These are phyloP conservation scores for Phania funesta DNA, from an alignment of 2,888 invertebrate genomes.

Conservation along the genomic window DNA sequence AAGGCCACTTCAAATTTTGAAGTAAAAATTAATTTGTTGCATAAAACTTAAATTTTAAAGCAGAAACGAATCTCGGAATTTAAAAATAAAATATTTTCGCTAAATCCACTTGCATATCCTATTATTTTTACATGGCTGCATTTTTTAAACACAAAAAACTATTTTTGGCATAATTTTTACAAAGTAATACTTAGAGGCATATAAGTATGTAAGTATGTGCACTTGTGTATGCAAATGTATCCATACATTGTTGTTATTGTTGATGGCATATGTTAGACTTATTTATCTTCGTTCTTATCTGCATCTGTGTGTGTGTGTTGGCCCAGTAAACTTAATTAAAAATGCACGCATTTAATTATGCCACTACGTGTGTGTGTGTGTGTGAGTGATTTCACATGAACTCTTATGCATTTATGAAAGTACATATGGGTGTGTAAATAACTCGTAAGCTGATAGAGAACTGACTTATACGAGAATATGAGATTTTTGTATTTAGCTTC, in stretches of 20 bases:
- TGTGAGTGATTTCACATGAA: not conserved
- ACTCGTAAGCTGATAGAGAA: conserved; percentile 37
- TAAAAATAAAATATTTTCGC: not conserved
- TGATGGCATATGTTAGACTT: conserved; percentile 38
- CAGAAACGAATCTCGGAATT: not conserved
- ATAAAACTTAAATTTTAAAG: not conserved
- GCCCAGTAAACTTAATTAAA: conserved; percentile 70
- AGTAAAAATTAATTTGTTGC: not conserved
- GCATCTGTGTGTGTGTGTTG: conserved; percentile 46
- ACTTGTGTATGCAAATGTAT: not conserved
- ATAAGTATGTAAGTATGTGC: not conserved
- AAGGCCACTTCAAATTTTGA: not conserved
- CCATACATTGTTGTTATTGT: not conserved
- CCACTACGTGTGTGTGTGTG: not conserved
- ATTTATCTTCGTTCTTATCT: not conserved
- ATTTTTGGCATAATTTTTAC: conserved; percentile 1
- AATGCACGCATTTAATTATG: conserved; percentile 67
- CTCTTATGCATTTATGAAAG: not conserved
- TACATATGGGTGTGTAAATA: not conserved
- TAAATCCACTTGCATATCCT: too few relatives aligned
- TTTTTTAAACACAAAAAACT: too few relatives aligned
- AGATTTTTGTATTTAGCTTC: not conserved
- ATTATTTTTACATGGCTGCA: too few relatives aligned
- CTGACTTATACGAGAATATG: not conserved
- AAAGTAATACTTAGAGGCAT: not conserved